Percentiles rank a stretch among this genome's conserved stretches.
Conservation (phyloP, 2,113 vertebrate genomes). For the Prochilodus magdalenae region DNA sequence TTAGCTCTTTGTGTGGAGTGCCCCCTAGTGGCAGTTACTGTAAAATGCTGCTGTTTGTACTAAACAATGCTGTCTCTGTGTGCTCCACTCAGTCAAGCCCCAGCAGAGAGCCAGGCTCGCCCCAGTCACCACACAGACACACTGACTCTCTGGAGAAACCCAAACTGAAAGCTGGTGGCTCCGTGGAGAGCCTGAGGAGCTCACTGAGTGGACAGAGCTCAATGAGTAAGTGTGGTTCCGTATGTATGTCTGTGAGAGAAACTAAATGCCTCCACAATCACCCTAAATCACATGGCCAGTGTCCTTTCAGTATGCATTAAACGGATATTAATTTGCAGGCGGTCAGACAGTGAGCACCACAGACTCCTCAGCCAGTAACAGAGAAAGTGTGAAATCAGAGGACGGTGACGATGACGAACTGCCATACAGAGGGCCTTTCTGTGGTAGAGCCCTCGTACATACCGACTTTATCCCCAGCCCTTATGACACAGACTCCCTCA, state of each 20-base stretch:
- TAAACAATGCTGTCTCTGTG: background rate
- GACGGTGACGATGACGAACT: conserved; percentile 94
- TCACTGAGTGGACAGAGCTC: conserved; percentile 97
- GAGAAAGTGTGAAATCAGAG: conserved; percentile 97
- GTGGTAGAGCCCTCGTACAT: conserved; percentile 92
- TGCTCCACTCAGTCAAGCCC: conserved; percentile 77
- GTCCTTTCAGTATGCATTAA: background rate
- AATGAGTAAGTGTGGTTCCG: conserved; percentile 85
- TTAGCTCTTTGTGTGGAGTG: background rate
- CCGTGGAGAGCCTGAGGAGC: conserved; percentile 95
- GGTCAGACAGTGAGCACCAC: conserved; percentile 97
- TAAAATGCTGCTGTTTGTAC: background rate
- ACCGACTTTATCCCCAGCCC: conserved; percentile 96
- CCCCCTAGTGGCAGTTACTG: conserved; percentile 10
- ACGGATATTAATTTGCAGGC: conserved; percentile 70
- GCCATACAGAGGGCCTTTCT: conserved; percentile 93
- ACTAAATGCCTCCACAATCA: background rate
- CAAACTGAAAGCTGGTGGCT: conserved; percentile 91
- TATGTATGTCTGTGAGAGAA: conserved; percentile 2
- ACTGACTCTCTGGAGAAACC: conserved; percentile 84
- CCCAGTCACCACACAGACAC: conserved; percentile 75
- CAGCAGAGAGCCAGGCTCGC: conserved; percentile 79
- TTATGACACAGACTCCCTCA: conserved; percentile 95
- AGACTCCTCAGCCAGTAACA: conserved; percentile 95
- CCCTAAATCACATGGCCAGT: background rate